A percentile compares a stretch with the other conserved stretches of the same genome.
These are phyloP conservation scores for Gisinianus flammeolus DNA, from an alignment of 2,888 invertebrate genomes.

Conservation along the genomic window DNA sequence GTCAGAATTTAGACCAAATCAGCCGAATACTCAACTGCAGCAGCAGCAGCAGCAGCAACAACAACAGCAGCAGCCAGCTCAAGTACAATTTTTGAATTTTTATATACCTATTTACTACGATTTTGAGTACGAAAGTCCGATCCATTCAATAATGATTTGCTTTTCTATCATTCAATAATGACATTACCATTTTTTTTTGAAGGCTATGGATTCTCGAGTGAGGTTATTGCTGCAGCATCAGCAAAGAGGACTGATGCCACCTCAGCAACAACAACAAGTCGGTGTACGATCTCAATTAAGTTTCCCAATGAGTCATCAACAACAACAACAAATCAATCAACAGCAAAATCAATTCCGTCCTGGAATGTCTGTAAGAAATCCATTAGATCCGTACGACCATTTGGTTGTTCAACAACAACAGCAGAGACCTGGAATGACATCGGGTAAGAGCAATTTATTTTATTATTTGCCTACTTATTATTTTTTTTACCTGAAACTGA, in stretches of 20 bases:
- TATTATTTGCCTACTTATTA: neutral
- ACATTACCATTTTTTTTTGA: constrained; percentile 7
- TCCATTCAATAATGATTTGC: neutral
- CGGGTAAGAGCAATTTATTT: constrained; percentile 1
- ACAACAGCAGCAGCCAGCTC: neutral
- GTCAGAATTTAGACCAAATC: constrained; percentile 42
- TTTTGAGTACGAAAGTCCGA: neutral
- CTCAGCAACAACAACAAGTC: constrained; percentile 59
- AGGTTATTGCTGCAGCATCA: constrained; percentile 64
- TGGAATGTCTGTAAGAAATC: constrained; percentile 52
- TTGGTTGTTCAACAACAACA: constrained; percentile 62
- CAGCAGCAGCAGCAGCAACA: constrained; percentile 44
- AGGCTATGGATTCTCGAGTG: constrained; percentile 66
- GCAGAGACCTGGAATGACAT: constrained; percentile 41
- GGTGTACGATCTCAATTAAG: constrained; percentile 40
- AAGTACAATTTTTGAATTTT: constrained; percentile 19
- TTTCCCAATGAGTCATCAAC: constrained; percentile 39
- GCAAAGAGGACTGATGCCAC: constrained; percentile 55
- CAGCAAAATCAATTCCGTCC: constrained; percentile 57
- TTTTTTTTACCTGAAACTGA: neutral
- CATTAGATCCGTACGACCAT: constrained; percentile 63
- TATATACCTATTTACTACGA: neutral
- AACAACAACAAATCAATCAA: constrained; percentile 54
- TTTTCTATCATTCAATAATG: neutral
- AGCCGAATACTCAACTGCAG: constrained; percentile 30